Conservation (phyloP, 2,888 invertebrate genomes). For the Hypercompe scribonia region DNA sequence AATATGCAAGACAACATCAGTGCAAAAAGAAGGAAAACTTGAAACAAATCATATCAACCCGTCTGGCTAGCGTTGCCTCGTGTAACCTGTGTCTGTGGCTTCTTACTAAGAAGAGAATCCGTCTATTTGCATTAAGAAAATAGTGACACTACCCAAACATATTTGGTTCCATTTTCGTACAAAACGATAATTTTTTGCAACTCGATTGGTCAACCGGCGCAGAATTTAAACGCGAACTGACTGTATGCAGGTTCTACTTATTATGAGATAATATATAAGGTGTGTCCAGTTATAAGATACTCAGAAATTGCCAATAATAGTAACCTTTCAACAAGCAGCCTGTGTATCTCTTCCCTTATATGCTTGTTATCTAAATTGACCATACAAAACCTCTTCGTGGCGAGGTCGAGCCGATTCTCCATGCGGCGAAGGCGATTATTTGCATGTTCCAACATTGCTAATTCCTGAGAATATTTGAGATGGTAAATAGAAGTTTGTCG, state of each 20-base stretch:
- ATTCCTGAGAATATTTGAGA: conserved; percentile 13
- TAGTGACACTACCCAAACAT: too few relatives aligned
- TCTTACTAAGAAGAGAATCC: too few relatives aligned
- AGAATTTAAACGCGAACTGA: background rate
- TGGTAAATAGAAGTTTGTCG: background rate
- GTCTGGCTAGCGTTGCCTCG: too few relatives aligned
- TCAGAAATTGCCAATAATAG: background rate
- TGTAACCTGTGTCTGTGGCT: too few relatives aligned
- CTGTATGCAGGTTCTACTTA: background rate
- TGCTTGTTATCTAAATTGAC: conserved; percentile 90
- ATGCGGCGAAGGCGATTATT: conserved; percentile 85
- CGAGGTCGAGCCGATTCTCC: conserved; percentile 92
- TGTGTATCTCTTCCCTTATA: conserved; percentile 92
- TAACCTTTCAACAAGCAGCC: conserved; percentile 91
- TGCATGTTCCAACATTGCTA: conserved; percentile 81
- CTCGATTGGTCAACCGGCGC: too few relatives aligned
- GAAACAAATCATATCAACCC: too few relatives aligned
- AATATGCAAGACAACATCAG: too few relatives aligned
- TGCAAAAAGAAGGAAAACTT: too few relatives aligned
- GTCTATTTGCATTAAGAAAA: background rate
- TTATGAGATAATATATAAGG: background rate
- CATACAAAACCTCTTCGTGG: conserved; percentile 91
- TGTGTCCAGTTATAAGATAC: background rate
- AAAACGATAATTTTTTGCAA: too few relatives aligned
- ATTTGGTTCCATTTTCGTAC: too few relatives aligned